Base-by-base conservation (phyloP, 2,797 vertebrate species). In the Scleropages formosus region DNA sequence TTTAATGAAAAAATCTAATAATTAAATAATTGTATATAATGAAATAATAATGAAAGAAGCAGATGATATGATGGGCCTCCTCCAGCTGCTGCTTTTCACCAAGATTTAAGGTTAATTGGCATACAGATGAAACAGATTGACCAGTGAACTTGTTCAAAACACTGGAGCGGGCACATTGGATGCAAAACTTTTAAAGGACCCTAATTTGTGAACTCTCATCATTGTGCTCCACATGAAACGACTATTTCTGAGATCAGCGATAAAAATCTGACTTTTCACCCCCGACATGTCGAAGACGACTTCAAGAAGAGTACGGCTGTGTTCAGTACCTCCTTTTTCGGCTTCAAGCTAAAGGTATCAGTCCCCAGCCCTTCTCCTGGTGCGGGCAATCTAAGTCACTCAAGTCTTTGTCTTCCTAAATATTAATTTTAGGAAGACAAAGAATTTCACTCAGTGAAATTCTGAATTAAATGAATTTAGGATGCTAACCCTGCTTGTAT, bases 41-140 rank as follows among this genome's bases (percentile, higher is more conserved):
- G n/a, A n/a, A n/a, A n/a, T n/a, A n/a, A n/a, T 39, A 18, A 44
- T 31, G 10, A 31, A 63, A 31, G 31, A 44, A 44, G 31, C 47
- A 46, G 44, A 22, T 13, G n/a, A 47, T 18, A 31, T 47, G 65
- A 22, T 61, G 39, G 39, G 31, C 46, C n/a, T 67, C 64, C 47
- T 18, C 39, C 66, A 27, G 10, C 64, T 46, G 18, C 39, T 20
- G 31, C 46, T 67, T 64, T 47, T 47, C 44, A 67, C n/a, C 47
- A 8, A 18, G 47, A 8, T 67, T 67, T 67, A 67, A 67, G 44
- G 65, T 67, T 67, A 67, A 67, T 67, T 18, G 22, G 44, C 22
- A 65, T 3, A 47, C 65, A 22, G 44, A 44, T 67, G n/a, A 67
- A 22, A 67, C 47, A 67, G 39, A 66, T n/a, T 67, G 44, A 47